Evolutionary conservation across 2,888 invertebrate species (phyloP).

Genomic region (Catocala nupta): DNA sequence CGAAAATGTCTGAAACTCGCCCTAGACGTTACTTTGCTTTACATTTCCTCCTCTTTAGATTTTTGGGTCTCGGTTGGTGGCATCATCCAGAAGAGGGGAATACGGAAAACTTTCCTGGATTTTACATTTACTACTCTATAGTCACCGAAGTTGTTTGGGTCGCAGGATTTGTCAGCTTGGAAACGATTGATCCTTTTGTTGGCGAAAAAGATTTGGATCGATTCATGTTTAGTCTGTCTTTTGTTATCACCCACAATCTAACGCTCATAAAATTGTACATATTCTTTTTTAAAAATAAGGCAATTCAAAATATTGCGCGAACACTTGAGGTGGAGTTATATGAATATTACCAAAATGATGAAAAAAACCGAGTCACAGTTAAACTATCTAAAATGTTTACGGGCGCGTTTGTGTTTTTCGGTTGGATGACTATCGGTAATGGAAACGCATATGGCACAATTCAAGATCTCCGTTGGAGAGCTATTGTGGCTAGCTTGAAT

Average conservation of each 20-base stretch:
- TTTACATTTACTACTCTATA: conserved; percentile 77
- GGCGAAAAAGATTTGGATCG: conserved; percentile 79
- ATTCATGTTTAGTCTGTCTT: conserved; percentile 83
- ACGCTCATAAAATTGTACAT: conserved; percentile 79
- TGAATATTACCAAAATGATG: conserved; percentile 74
- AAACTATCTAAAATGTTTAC: conserved; percentile 71
- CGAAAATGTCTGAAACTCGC: conserved; percentile 50
- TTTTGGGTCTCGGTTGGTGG: conserved; percentile 82
- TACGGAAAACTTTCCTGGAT: conserved; percentile 72
- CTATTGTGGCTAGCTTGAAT: conserved; percentile 64
- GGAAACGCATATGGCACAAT: conserved; percentile 75
- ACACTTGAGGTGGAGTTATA: conserved; percentile 74
- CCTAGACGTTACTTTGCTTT: conserved; percentile 73
- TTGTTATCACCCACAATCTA: conserved; percentile 81
- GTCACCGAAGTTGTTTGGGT: conserved; percentile 78
- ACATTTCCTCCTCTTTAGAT: conserved; percentile 73
- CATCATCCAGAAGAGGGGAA: conserved; percentile 78
- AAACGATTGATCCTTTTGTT: conserved; percentile 81
- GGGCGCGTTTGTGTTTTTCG: conserved; percentile 75
- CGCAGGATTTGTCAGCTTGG: conserved; percentile 79
- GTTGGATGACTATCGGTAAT: conserved; percentile 81
- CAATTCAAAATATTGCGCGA: conserved; percentile 76
- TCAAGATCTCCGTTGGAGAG: conserved; percentile 76
- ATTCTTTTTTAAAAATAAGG: conserved; percentile 76
- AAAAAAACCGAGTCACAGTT: conserved; percentile 66